Base-by-base conservation (phyloP, 2,888 invertebrate genomes). In the Fragum fragum region DNA sequence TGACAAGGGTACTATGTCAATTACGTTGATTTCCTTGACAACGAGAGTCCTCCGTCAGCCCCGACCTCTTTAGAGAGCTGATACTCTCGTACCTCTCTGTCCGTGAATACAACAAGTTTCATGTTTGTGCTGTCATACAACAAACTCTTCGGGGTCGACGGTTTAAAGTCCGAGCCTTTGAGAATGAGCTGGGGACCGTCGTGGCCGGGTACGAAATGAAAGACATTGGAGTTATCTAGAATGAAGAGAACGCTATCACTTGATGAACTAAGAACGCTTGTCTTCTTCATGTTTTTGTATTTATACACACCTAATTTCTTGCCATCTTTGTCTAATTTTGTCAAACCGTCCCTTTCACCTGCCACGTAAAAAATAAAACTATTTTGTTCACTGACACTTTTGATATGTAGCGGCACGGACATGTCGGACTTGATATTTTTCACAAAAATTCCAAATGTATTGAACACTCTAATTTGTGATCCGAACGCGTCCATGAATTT, bases 121-220 rank as follows among this genome's bases (percentile, higher is more conserved):
- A n/a, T 53, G n/a, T 53, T 53, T 1, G 53, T n/a, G 7, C 53
- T n/a, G n/a, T 53, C 53, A 23, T 53, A 53, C 23, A 53, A n/a
- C n/a, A 53, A 9, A n/a, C 53, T 53, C 23, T 53, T 53, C n/a
- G 53, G 53, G 23, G 23, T 23, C 53, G 53, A 53, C 53, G 53
- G 53, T 53, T 53, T 53, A n/a, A 53, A 53, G n/a, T 53, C 53
- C n/a, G 53, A n/a, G n/a, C 53, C 53, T n/a, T 53, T 53, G 7
- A 53, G n/a, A 53, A 53, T 53, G 53, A 53, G 53, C 53, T 53
- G 53, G 1, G 53, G 53, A 53, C 53, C n/a, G 1, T 53, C 53
- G 14, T 53, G 53, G 1, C 53, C 53, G 14, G 53, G 23, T 1
- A 53, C 53, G 7, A 53, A n/a, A n/a, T 53, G 53, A 53, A 53